Conservation (phyloP, 1,140 invertebrate species). For the Macrostomum lignano region DNA sequence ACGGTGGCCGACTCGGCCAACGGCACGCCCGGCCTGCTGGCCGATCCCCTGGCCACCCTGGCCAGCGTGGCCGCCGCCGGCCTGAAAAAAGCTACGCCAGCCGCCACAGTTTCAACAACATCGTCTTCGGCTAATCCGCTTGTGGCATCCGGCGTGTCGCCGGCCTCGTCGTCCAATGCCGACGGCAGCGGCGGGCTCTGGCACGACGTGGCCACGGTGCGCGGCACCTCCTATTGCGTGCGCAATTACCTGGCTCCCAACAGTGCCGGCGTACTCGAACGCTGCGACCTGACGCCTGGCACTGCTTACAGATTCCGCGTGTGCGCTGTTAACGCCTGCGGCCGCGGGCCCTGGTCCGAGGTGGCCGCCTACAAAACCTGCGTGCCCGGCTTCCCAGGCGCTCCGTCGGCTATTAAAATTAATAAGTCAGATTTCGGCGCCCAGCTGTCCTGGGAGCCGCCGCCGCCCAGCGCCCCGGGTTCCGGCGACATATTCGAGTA, state of each 20-base stretch:
- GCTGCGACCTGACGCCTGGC: constrained; percentile 49
- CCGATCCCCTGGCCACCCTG: constrained; percentile 40
- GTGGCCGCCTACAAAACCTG: constrained; percentile 82
- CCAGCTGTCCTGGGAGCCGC: constrained; percentile 85
- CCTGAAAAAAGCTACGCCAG: constrained; percentile 1
- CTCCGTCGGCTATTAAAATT: constrained; percentile 88
- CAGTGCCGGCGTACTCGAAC: constrained; percentile 19
- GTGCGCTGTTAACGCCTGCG: constrained; percentile 76
- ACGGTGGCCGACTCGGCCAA: constrained; percentile 4
- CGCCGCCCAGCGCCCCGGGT: constrained; percentile 54
- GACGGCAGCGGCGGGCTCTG: constrained; percentile 34
- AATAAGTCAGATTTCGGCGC: constrained; percentile 75
- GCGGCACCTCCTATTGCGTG: constrained; percentile 37
- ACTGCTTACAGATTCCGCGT: constrained; percentile 89
- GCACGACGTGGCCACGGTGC: constrained; percentile 54
- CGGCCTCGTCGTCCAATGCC: constrained; percentile 12
- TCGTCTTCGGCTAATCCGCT: constrained; percentile 6
- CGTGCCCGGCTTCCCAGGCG: constrained; percentile 74
- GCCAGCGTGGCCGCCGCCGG: constrained; percentile 39
- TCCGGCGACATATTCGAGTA: constrained; percentile 83
- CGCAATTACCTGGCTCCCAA: constrained; percentile 34
- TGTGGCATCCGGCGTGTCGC: too few relatives aligned
- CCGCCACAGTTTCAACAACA: constrained; percentile 32
- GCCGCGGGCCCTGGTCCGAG: constrained; percentile 71
- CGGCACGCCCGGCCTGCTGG: constrained; percentile 8